Evolutionary conservation across 2,113 vertebrate genomes (phyloP).

Genomic region (Enhydra lutris): DNA sequence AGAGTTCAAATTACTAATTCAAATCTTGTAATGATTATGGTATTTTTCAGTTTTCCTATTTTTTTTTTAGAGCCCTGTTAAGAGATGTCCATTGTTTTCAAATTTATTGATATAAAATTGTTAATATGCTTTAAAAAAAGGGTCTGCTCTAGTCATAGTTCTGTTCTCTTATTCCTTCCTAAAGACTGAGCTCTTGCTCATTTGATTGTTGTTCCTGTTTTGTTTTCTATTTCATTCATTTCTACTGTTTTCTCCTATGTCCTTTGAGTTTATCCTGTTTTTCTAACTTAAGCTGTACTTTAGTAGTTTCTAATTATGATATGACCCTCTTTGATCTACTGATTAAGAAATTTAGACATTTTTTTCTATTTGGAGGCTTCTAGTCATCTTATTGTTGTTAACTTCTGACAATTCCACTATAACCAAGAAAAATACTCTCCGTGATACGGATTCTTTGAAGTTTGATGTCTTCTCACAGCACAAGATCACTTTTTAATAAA

Average conservation of each 20-base stretch:
- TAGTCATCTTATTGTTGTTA: neutral
- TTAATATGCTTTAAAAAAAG: neutral
- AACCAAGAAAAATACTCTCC: neutral
- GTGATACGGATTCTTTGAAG: neutral
- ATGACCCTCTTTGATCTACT: neutral
- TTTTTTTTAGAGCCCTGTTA: neutral
- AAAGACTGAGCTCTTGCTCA: neutral
- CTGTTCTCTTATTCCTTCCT: neutral
- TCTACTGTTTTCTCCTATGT: neutral
- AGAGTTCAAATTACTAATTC: neutral
- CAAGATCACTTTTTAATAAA: neutral
- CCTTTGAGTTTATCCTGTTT: neutral
- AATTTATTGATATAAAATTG: neutral
- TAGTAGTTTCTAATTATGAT: no score
- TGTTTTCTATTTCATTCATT: neutral
- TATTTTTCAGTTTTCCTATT: neutral
- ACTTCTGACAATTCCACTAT: neutral
- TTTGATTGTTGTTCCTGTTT: neutral
- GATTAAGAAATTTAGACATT: neutral
- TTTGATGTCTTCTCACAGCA: neutral
- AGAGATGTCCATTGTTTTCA: neutral
- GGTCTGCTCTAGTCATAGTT: neutral
- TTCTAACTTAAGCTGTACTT: no score
- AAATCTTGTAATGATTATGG: neutral
- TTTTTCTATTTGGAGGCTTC: neutral